Conservation (phyloP, 1,140 invertebrate genomes). For the Drosophila subobscura region DNA sequence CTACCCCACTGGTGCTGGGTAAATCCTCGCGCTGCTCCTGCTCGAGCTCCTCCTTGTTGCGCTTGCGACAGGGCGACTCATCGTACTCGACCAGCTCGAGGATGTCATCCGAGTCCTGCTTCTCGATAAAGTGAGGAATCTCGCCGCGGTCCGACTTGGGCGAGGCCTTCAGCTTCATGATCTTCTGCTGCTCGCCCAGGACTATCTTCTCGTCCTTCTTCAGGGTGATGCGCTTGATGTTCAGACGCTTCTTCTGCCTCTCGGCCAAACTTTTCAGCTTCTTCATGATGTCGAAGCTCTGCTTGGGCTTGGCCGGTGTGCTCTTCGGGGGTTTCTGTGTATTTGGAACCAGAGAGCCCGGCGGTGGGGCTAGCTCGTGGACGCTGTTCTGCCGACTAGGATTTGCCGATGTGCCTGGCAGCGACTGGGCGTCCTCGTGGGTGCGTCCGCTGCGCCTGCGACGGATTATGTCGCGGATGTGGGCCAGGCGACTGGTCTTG, state of each 20-base stretch:
- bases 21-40: conserved; percentile 31
- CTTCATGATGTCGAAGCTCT: conserved; percentile 85
- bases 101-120: conserved; percentile 82
- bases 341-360: conserved; percentile 57
- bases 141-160: conserved; percentile 79
- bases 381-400: conserved; percentile 69
- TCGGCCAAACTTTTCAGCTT: conserved; percentile 87
- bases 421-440: conserved; percentile 77
- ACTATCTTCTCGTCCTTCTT: conserved; percentile 81
- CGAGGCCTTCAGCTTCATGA: conserved; percentile 77
- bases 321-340: conserved; percentile 46
- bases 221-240: conserved; percentile 84
- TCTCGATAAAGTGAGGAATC: conserved; percentile 81
- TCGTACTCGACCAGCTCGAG: conserved; percentile 81
- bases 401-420: conserved; percentile 72
- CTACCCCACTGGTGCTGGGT: conserved; percentile 48
- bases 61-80: conserved; percentile 79
- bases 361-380: conserved; percentile 70
- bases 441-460: conserved; percentile 71
- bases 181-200: conserved; percentile 76
- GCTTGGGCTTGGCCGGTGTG: conserved; percentile 62
- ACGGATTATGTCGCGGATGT: conserved; percentile 62
- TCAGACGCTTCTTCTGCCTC: conserved; percentile 85
- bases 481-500: conserved; percentile 65
- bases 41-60: conserved; percentile 57